These are phyloP conservation scores for Polyploca ridens DNA, from an alignment of 2,888 invertebrate species.

Conservation along the genomic window DNA sequence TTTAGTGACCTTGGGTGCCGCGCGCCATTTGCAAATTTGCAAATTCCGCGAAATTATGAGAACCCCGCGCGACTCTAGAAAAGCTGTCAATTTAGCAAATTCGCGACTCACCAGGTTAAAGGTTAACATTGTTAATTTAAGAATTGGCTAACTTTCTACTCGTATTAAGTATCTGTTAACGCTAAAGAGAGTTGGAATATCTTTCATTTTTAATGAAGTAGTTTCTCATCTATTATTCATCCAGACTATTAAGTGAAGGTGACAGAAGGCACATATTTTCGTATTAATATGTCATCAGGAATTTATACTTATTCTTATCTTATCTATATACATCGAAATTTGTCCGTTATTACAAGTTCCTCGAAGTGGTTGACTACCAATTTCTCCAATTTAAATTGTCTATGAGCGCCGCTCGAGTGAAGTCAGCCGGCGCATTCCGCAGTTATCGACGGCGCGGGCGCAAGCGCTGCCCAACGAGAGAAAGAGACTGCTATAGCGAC, in stretches of 20 bases:
- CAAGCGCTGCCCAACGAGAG: slow-evolving; percentile 54
- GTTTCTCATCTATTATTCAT: slow-evolving; percentile 24
- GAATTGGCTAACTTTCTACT: neutral
- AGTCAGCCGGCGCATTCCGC: slow-evolving; percentile 82
- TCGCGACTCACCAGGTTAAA: no score
- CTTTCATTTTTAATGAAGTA: neutral
- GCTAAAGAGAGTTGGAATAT: slow-evolving; percentile 6
- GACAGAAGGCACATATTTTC: slow-evolving; percentile 23
- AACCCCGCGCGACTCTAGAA: no score
- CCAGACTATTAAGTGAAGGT: slow-evolving; percentile 29
- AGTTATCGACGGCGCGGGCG: slow-evolving; percentile 74
- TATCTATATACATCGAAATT: slow-evolving; percentile 28
- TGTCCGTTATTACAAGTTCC: slow-evolving; percentile 66
- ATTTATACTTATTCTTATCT: slow-evolving; percentile 2
- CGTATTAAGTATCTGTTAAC: slow-evolving; percentile 1
- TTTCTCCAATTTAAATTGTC: slow-evolving; percentile 83
- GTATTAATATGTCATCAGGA: slow-evolving; percentile 34
- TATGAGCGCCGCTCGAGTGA: slow-evolving; percentile 80
- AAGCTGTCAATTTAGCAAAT: no score
- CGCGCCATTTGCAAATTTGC: no score
- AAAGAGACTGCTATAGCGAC: slow-evolving; percentile 57
- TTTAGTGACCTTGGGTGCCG: no score
- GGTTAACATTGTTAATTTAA: slow-evolving; percentile 11
- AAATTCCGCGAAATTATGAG: no score
- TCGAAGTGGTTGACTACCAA: slow-evolving; percentile 71